Evolutionary conservation across 2,797 vertebrate species (phyloP).

Genomic region (Tenualosa thibaudeaui): DNA sequence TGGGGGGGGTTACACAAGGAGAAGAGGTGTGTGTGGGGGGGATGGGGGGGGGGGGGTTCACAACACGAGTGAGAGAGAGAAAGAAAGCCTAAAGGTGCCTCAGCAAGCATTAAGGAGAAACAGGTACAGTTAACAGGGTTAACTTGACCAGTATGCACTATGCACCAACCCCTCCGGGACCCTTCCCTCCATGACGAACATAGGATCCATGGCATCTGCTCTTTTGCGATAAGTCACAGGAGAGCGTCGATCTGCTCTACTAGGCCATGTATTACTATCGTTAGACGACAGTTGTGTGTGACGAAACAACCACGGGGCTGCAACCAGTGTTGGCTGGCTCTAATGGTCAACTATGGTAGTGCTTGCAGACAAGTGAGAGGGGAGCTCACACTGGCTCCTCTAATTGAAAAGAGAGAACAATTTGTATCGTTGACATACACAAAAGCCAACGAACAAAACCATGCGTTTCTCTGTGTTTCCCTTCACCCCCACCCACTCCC

Average conservation of each 20-base stretch:
- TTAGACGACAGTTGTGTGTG: neutral
- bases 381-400: neutral
- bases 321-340: neutral
- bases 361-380: neutral
- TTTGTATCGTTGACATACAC: neutral
- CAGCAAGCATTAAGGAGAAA: neutral
- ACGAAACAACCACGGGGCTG: neutral
- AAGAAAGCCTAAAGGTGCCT: neutral
- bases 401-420: neutral
- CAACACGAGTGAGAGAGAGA: neutral
- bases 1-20: neutral
- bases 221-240: neutral
- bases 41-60: neutral
- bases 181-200: neutral
- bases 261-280: constrained; percentile 8
- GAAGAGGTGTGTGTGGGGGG: neutral
- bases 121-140: constrained; percentile 9
- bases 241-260: neutral
- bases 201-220: neutral
- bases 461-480: neutral
- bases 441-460: neutral
- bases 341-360: neutral
- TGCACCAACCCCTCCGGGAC: neutral
- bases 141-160: neutral
- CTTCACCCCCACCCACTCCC: neutral